Conservation (phyloP, 1,140 invertebrate genomes). For the Ostrea denselamellosa region DNA sequence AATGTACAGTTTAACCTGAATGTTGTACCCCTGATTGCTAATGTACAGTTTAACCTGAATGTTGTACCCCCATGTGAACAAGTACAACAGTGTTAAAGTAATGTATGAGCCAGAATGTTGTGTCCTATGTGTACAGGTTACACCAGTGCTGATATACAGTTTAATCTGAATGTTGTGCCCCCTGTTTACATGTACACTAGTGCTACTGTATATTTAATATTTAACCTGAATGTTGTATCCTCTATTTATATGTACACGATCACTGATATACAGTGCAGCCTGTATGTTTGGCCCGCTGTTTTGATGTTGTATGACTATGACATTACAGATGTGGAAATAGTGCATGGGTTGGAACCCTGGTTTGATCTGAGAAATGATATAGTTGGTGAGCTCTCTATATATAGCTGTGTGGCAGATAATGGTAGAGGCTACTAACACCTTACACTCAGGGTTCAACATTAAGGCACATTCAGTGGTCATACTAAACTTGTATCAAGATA, state of each 20-base stretch:
- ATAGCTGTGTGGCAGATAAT: constrained; percentile 18
- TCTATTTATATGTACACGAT: neutral
- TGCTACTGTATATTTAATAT: too few species aligned
- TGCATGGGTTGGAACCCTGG: constrained; percentile 60
- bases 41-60: neutral
- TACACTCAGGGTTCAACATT: neutral
- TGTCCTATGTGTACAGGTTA: too few species aligned
- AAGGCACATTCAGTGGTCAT: neutral
- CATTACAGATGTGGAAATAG: constrained; percentile 61
- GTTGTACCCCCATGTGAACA: neutral
- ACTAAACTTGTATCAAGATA: too few species aligned
- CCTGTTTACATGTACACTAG: neutral
- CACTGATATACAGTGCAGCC: too few species aligned
- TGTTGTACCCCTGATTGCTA: neutral
- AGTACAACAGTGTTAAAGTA: too few species aligned
- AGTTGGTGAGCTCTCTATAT: constrained; percentile 64
- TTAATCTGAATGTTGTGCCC: constrained; percentile 29
- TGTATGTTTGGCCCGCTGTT: neutral
- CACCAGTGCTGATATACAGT: neutral
- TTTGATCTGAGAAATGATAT: constrained; percentile 64
- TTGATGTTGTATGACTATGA: constrained; percentile 35
- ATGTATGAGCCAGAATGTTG: too few species aligned
- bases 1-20: neutral
- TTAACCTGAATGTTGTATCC: neutral
- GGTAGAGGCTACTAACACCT: constrained; percentile 22